Evolutionary conservation across 2,888 invertebrate species (phyloP), one percentile per base, ranked within the genome.

Genomic region (Ectropis crepuscularia): DNA sequence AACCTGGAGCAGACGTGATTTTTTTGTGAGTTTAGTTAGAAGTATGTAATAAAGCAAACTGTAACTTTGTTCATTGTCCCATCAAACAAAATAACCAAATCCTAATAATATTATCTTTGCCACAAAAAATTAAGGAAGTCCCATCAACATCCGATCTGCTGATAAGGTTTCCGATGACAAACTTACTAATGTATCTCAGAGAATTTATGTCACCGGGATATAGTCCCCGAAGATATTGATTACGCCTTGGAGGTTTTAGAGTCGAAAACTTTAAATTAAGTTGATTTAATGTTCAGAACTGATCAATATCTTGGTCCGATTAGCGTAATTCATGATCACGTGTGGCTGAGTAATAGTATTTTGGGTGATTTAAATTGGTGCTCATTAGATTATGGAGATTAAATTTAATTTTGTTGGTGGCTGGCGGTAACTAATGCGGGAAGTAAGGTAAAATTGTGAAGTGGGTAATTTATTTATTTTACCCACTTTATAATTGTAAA

Each of bases 161-260:
- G 63, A 70, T 71, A 67, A 75, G 70, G 69, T 70, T 68, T 72
- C 71, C 74, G 83, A 84, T 85, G 87, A 87, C 86, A 88, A 82
- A 80, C 77, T 77, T 78, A 87, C 81, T 83, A 81, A 88, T 85
- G 77, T 79, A 82, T 82, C 80, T 79, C 74, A 74, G 72, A 78
- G 76, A 84, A 88, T 87, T 85, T 83, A 88, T 85, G 82, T 85
- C 84, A 62, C 63, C 63, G 65, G 58, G 47, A 85, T 73, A 69
- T 68, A 45, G 11, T 65, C 65, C 67, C 67, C 65, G 57, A 62
- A 69, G 76, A 81, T 85, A 87, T 88, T 87, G 87, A 87, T 88
- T 86, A 86, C 86, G 77, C 73, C 74, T 74, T 71, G 68, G 76
- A 80, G 72, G 79, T 78, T 79, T 81, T 78, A 72, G 73, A 76